These are phyloP conservation scores for Morpho deidamia DNA, from an alignment of 2,888 invertebrate genomes.

Conservation along the genomic window DNA sequence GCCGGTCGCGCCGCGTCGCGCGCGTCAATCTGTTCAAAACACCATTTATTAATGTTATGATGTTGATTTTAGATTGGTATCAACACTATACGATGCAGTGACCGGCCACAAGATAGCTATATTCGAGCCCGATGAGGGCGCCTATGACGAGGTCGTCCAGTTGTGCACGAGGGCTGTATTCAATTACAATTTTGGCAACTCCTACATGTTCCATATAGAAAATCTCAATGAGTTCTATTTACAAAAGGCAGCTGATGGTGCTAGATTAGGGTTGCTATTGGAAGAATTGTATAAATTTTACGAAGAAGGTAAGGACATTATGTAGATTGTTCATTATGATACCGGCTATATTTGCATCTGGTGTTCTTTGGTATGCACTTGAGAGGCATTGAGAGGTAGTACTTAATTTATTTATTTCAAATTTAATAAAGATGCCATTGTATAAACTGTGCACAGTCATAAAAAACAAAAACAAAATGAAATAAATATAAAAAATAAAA, in stretches of 20 bases:
- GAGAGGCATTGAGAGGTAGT: too few relatives aligned
- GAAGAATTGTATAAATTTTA: slow-evolving; percentile 78
- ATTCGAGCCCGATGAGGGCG: slow-evolving; percentile 74
- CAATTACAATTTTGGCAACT: slow-evolving; percentile 77
- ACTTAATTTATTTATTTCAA: too few relatives aligned
- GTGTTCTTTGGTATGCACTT: too few relatives aligned
- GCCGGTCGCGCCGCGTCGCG: too few relatives aligned
- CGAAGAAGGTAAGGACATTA: slow-evolving; percentile 51
- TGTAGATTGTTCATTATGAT: too few relatives aligned
- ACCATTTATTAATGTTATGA: neutral
- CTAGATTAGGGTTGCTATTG: slow-evolving; percentile 73
- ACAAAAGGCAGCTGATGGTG: slow-evolving; percentile 73
- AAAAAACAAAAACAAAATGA: too few relatives aligned
- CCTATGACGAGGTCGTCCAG: slow-evolving; percentile 67
- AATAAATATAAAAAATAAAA: too few relatives aligned
- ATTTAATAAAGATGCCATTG: too few relatives aligned
- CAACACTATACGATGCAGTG: slow-evolving; percentile 79
- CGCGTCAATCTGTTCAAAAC: too few relatives aligned
- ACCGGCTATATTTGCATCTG: too few relatives aligned
- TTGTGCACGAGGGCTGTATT: slow-evolving; percentile 82
- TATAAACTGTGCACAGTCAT: too few relatives aligned
- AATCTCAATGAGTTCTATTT: slow-evolving; percentile 80
- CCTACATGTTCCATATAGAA: slow-evolving; percentile 77
- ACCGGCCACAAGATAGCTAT: slow-evolving; percentile 69
- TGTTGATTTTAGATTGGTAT: slow-evolving; percentile 73